Evolutionary conservation across 2,113 vertebrate species (phyloP).

Genomic region (Dromas ardeola): DNA sequence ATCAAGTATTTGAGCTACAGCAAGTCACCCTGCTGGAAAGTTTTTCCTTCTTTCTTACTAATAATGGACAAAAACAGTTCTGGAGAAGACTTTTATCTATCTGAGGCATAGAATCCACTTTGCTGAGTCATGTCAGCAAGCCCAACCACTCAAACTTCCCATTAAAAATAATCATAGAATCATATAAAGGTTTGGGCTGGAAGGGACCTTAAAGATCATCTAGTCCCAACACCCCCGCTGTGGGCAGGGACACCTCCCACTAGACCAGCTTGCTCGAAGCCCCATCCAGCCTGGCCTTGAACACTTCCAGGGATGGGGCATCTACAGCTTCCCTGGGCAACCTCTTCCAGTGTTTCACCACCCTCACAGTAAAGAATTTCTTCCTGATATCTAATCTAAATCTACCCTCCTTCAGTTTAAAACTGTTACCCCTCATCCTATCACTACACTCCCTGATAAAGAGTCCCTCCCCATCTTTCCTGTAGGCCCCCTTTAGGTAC

Average conservation of each 20-base stretch:
- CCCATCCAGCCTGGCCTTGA: background rate
- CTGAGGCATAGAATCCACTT: background rate
- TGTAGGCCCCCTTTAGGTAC: background rate
- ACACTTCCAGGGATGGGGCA: background rate
- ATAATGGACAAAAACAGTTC: background rate
- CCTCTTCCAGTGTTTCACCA: background rate
- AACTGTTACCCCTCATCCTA: background rate
- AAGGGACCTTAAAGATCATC: background rate
- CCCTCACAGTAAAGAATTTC: background rate
- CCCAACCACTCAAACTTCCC: background rate
- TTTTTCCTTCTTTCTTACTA: background rate
- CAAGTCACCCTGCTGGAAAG: background rate
- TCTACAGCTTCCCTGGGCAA: background rate
- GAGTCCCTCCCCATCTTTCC: background rate
- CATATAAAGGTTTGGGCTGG: background rate
- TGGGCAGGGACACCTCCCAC: background rate
- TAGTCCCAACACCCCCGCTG: background rate
- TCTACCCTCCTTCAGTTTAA: background rate
- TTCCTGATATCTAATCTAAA: background rate
- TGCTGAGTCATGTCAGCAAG: background rate
- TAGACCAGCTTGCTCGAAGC: background rate
- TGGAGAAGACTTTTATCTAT: background rate
- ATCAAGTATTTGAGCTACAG: background rate
- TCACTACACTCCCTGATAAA: too few species aligned
- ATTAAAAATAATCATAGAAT: background rate